phyloP scores from a whole-genome alignment of 2,888 invertebrate species.

The Galerucella nymphaeae region DNA sequence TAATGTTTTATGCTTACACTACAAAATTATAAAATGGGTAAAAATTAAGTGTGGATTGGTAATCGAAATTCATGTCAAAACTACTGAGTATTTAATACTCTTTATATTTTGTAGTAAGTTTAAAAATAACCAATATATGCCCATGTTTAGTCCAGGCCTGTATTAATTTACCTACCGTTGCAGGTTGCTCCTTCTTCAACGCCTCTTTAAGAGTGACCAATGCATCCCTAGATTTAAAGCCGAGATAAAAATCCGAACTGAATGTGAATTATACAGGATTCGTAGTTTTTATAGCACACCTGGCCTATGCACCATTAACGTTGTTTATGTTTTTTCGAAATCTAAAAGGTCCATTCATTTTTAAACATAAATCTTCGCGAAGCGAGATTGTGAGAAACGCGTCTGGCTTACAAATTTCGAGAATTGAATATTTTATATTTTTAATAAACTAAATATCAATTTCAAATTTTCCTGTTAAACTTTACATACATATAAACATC shows the following conservation, averaged over 20 bases:
- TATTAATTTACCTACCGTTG: conserved; percentile 33
- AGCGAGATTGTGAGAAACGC: neutral
- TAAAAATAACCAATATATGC: too few relatives aligned
- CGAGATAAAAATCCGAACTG: conserved; percentile 34
- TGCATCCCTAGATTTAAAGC: conserved; percentile 32
- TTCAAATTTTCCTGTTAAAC: too few relatives aligned
- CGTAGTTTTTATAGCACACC: conserved; percentile 23
- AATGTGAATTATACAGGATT: conserved; percentile 30
- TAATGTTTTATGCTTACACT: too few relatives aligned
- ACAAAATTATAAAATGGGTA: too few relatives aligned
- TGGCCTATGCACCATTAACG: conserved; percentile 13
- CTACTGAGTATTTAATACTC: too few relatives aligned
- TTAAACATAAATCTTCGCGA: conserved; percentile 1
- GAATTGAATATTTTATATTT: too few relatives aligned
- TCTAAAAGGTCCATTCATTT: neutral
- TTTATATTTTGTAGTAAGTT: too few relatives aligned
- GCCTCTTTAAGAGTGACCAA: conserved; percentile 34
- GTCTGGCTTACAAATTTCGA: neutral
- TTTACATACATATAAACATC: neutral
- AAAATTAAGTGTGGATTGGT: too few relatives aligned
- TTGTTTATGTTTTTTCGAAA: conserved; percentile 9
- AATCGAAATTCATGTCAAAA: too few relatives aligned
- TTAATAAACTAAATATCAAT: too few relatives aligned
- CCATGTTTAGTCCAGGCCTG: conserved; percentile 25
- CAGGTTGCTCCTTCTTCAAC: conserved; percentile 28